Base-by-base conservation (phyloP, 2,797 vertebrate species). In the Siniperca undulata region DNA sequence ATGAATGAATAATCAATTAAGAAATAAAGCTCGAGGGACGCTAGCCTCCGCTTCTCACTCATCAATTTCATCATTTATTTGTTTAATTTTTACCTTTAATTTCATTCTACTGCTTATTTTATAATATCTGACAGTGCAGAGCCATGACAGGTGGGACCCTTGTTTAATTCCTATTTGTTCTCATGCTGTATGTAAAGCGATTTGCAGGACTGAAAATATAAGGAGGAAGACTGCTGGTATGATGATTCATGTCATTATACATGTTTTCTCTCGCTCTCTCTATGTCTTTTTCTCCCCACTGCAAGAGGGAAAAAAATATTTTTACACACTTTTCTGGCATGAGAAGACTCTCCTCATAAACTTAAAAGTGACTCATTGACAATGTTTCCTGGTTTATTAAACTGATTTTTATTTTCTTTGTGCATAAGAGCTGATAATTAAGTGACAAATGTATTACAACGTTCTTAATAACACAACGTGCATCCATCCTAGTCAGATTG, bases 1-100 rank as follows among this genome's bases (percentile, higher is more conserved):
- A 50, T 19, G n/a, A 59, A 79, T 56, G 24, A 34, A 52, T 27
- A 70, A 60, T 69, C 46, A 62, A 48, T 61, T 24, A 19, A 22
- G 16, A 30, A 62, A 42, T 8, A 74, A 16, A 65, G 60, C 20
- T 61, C 2, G 3, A 5, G 58, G 7, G 46, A 24, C 0, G 16
- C 36, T 70, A 5, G 19, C 44, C 22, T 36, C 34, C 3, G 16
- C 66, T 52, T 7, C n/a, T 42, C 5, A 59, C 20, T 61, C n/a
- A 61, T 61, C 46, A 30, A 34, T 61, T 44, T 70, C 19, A 62
- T 16, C 5, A 27, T 61, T 61, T 19, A 22, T 48, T 56, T 13
- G 48, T 62, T 27, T 52, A 17, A 34, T n/a, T 44, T 62, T 7
- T 24, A 24, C 44, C 6, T 70, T 70, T 20, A 11, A 50, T 59